A percentile compares a stretch with the other conserved stretches of the same genome.
These are phyloP conservation scores for Taphrorychus bicolor DNA, from an alignment of 2,888 invertebrate genomes.

Conservation along the genomic window DNA sequence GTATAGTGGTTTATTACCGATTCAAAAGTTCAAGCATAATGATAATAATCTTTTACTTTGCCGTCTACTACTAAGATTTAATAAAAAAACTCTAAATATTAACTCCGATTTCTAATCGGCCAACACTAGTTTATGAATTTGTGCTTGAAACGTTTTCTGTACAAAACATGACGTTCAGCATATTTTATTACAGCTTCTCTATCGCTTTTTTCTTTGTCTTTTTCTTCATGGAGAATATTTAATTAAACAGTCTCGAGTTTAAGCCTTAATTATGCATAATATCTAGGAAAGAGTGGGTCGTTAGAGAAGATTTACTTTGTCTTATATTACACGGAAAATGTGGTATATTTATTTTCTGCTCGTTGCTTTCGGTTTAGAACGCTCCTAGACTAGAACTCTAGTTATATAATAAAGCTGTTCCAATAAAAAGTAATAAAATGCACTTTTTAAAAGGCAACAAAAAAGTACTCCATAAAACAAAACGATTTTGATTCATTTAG, in stretches of 20 bases:
- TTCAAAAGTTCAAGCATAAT: no score
- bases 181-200: not conserved
- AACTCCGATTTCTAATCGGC: no score
- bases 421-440: no score
- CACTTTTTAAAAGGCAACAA: no score
- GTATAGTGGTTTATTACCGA: no score
- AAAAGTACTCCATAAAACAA: no score
- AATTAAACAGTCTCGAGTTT: not conserved
- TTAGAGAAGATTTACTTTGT: not conserved
- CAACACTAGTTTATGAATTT: no score
- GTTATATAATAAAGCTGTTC: no score
- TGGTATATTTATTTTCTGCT: not conserved
- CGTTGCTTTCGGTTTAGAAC: not conserved
- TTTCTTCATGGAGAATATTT: not conserved
- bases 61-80: no score
- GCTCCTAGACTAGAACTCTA: not conserved
- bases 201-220: not conserved
- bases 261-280: not conserved
- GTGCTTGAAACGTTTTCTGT: not conserved
- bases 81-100: no score
- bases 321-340: not conserved
- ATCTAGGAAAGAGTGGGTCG: not conserved
- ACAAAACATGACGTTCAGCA: not conserved
- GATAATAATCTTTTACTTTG: no score
- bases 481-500: no score